Evolutionary conservation across 37 sponge, comb jelly and placozoan species (phyloP), one percentile per base, ranked within the genome.

Genomic region (Agelas oroides): DNA sequence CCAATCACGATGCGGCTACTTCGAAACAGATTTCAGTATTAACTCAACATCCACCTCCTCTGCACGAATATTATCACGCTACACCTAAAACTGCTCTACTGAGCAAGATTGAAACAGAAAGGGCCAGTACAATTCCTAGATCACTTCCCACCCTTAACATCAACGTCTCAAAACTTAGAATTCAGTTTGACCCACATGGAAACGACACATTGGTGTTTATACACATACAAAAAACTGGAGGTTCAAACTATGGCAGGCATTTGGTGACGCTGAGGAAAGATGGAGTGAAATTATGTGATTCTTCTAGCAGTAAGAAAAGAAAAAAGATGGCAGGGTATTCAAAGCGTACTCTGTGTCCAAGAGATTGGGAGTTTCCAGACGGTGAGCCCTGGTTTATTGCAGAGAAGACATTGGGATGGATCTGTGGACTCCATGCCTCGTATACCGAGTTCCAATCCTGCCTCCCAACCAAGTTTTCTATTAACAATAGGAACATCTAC

Each of bases 211-310:
- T 95, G 31, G 88, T 95, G 35, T 83, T 94, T 55, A 81, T 97
- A 14, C 97, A 97, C 88, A 95, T 95, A 11, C 97, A 95, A 66
- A 97, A 97, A 71, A 97, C 95, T 1, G 92, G 96, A 34, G 97
- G 97, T 31, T 73, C 91, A n/a, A 38, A 69, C 41, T 97, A 95
- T 40, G 76, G 90, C 0, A 65, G 70, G 20, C 83, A 91, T 70
- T 62, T 96, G 5, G 52, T 91, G 28, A 65, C 84, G 5, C 65
- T 67, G 14, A 71, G 23, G 39, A 65, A 63, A 5, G 15, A 59
- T 35, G 76, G 70, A 37, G 28, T 30, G 15, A 11, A 80, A 1
- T 67, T 84, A 33, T 83, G 83, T 41, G 38, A n/a, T n/a, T 13
- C 39, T 18, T 13, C 62, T 1, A 73, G 40, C 11, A 61, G 1